These are phyloP conservation scores for Holothuria scabra DNA, from an alignment of 53 echinoderm and acorn worm species.

Conservation along the genomic window DNA sequence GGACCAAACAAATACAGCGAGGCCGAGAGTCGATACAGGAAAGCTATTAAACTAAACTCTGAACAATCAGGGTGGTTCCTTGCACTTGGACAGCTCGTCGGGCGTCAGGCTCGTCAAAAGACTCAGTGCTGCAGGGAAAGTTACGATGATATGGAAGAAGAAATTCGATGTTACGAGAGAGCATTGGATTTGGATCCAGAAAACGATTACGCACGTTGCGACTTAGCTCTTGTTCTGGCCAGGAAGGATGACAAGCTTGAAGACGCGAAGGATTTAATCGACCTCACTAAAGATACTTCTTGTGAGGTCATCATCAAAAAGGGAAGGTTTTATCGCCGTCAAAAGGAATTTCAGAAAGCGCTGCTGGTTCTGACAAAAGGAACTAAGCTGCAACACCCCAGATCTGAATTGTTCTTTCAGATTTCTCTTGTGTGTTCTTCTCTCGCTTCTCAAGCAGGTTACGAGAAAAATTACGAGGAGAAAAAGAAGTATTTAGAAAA, in stretches of 20 bases:
- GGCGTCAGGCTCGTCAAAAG: neutral
- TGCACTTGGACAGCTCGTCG: neutral
- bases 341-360: neutral
- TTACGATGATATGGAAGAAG: conserved; percentile 11
- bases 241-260: neutral
- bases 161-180: conserved; percentile 13
- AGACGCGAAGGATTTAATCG: conserved; percentile 1
- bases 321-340: conserved; percentile 12
- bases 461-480: neutral
- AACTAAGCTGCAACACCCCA: neutral
- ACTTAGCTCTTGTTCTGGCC: neutral
- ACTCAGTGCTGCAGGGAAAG: no score
- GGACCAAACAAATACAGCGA: conserved; percentile 19
- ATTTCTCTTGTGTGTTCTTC: neutral
- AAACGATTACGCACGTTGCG: conserved; percentile 16
- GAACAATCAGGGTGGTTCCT: neutral
- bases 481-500: neutral
- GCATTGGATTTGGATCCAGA: conserved; percentile 12
- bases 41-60: neutral
- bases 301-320: conserved; percentile 2
- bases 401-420: conserved; percentile 18
- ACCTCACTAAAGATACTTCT: neutral
- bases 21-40: conserved; percentile 6
- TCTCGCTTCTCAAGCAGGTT: neutral
- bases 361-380: neutral